Conservation (phyloP, 2,113 vertebrate species). For the Parus major region DNA sequence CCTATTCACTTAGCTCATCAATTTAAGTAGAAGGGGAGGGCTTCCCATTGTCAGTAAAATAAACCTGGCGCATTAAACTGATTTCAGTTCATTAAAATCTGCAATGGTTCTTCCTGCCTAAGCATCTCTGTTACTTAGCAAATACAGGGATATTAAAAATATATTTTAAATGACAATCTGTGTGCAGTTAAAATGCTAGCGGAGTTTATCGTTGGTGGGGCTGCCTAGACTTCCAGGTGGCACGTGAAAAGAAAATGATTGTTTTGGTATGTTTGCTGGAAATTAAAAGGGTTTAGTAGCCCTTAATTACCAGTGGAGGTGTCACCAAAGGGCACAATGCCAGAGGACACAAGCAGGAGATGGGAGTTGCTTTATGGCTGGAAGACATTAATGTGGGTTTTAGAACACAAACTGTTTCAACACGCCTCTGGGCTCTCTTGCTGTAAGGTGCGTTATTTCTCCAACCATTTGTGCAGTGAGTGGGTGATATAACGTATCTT, state of each 20-base stretch:
- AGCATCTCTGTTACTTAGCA: not conserved
- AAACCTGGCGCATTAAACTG: not conserved
- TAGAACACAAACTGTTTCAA: conserved; percentile 22
- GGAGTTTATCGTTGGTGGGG: not conserved
- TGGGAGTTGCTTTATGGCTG: conserved; percentile 26
- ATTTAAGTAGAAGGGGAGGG: not conserved
- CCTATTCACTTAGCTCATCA: not conserved
- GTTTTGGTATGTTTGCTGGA: conserved; percentile 71
- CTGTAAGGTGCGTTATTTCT: conserved; percentile 7
- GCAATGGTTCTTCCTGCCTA: not conserved
- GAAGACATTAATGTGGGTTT: conserved; percentile 2
- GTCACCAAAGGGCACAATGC: conserved; percentile 64
- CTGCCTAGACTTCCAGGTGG: conserved; percentile 61
- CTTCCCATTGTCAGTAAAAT: conserved; percentile 15
- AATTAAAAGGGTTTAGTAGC: conserved; percentile 72
- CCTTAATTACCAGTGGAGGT: conserved; percentile 68
- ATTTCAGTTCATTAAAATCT: conserved; percentile 7
- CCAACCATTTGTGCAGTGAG: not conserved
- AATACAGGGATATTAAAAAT: conserved; percentile 27
- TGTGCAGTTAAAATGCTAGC: not conserved
- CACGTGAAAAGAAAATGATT: conserved; percentile 56
- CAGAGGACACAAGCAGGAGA: conserved; percentile 51
- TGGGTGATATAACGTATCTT: conserved; percentile 2
- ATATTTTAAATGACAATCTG: conserved; percentile 33
- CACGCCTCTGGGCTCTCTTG: not conserved